Evolutionary conservation across 2,888 invertebrate genomes (phyloP).

Genomic region (Cantharis rustica): DNA sequence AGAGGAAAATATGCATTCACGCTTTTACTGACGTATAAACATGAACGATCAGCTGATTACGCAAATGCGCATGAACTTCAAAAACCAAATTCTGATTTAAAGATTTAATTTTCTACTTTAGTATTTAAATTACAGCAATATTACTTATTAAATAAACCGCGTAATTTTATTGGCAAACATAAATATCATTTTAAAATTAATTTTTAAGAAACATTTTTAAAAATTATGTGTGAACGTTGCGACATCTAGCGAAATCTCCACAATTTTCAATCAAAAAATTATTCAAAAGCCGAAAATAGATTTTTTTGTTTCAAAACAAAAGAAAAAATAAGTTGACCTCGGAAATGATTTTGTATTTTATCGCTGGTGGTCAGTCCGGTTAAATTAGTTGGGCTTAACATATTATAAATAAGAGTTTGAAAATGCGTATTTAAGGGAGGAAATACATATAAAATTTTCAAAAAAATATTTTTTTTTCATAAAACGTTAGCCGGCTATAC

Average conservation of each 20-base stretch:
- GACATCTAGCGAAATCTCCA: background rate
- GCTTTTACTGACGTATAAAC: constrained; percentile 37
- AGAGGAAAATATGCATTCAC: constrained; percentile 35
- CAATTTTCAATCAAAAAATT: background rate
- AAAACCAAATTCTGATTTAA: background rate
- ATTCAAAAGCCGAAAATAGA: background rate
- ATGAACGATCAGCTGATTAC: constrained; percentile 35
- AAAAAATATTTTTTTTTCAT: too few species aligned
- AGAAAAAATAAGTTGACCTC: background rate
- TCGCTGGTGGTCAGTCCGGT: background rate
- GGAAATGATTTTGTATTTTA: background rate
- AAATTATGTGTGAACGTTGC: background rate
- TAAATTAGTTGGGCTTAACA: background rate
- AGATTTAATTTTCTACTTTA: background rate
- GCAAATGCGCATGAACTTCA: constrained; percentile 16
- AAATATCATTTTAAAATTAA: background rate
- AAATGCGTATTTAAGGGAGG: too few species aligned
- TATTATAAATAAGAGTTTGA: too few species aligned
- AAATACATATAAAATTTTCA: too few species aligned
- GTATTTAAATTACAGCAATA: background rate
- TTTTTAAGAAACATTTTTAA: background rate
- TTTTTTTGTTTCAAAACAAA: background rate
- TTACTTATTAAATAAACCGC: background rate
- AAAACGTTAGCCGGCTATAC: too few species aligned
- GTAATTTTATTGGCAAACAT: background rate